Evolutionary conservation across 1,140 invertebrate species (phyloP), one percentile per base, ranked within the genome.

Genomic region (Nixonia krombeini): DNA sequence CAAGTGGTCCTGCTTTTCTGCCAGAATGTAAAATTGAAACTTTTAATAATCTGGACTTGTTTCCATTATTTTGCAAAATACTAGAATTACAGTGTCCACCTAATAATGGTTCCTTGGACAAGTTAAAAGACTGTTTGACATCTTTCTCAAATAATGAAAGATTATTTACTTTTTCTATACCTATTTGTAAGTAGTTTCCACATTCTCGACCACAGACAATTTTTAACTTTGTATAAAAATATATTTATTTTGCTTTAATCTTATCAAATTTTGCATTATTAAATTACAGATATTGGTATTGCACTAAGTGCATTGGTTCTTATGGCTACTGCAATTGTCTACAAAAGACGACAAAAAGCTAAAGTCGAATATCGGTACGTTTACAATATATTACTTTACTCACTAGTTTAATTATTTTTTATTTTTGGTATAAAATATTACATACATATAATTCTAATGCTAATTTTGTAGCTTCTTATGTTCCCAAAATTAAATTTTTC

Each of bases 1-100:
- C 90, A 0, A 80, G 84, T 46, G 91, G 92, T 4, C 91, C 91
- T 33, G 82, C 86, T 18, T 89, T 93, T 75, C 83, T 86, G 64
- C 64, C 79, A 38, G 75, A 85, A 17, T 85, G 85, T 50, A 84
- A 84, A 70, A 67, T 87, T 1, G 72, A 86, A 1, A 87, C 87
- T 1, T 91, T 92, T 69, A 75, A 88, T 23, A 90, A 85, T 61
- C 84, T 91, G 1, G 90, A 93, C 74, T 73, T 93, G 21, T 91
- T 89, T 72, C 87, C 89, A 8, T 70, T 93, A n/a, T 89, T 92
- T 75, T 90, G 89, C 65, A 77, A 87, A 67, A 84, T 92, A 25
- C 76, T 92, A 2, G 75, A 88, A 33, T 62, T 91, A 10, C 47
- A 77, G 1, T 81, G 82, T 42, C 80, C 83, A 1, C 61, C 70